Percentiles rank a stretch among this genome's conserved stretches.
Evolutionary conservation across 1,140 invertebrate genomes (phyloP).

Genomic region (Melipona quadrifasciata): DNA sequence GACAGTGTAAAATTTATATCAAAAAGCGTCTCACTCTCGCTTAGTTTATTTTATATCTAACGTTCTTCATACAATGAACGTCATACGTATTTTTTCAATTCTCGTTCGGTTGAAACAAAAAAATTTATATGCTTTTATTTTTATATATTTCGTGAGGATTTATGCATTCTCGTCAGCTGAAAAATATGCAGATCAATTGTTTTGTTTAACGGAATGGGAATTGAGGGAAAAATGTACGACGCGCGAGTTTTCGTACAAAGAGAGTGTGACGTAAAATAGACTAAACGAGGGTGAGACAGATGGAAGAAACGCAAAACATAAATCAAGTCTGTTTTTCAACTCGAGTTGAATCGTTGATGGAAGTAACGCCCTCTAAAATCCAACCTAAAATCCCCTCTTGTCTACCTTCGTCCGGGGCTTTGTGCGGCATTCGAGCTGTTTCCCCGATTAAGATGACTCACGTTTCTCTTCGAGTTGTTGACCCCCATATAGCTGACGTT

Average conservation of each 20-base stretch:
- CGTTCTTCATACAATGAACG: too few species aligned
- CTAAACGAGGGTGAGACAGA: not conserved
- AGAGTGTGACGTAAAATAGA: not conserved
- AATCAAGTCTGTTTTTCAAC: conserved; percentile 38
- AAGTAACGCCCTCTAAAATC: conserved; percentile 34
- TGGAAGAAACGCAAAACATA: not conserved
- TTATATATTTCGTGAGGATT: too few species aligned
- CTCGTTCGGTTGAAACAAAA: too few species aligned
- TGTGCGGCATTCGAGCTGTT: not conserved
- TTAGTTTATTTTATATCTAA: too few species aligned
- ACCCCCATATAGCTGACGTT: not conserved
- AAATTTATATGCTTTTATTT: too few species aligned
- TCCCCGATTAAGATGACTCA: conserved; percentile 21
- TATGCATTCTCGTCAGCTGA: too few species aligned
- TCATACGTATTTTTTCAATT: too few species aligned
- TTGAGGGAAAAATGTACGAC: not conserved
- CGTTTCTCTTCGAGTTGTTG: not conserved
- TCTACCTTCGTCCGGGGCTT: conserved; percentile 13
- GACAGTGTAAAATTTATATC: too few species aligned
- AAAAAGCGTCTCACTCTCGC: too few species aligned
- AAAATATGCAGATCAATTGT: not conserved
- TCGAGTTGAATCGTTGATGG: conserved; percentile 30
- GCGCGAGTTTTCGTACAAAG: not conserved
- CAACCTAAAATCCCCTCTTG: conserved; percentile 17
- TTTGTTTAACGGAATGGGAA: not conserved